Percentiles rank a stretch among this genome's conserved stretches.
These are phyloP conservation scores for Eupeodes latifasciatus DNA, from an alignment of 2,888 invertebrate genomes.

Conservation along the genomic window DNA sequence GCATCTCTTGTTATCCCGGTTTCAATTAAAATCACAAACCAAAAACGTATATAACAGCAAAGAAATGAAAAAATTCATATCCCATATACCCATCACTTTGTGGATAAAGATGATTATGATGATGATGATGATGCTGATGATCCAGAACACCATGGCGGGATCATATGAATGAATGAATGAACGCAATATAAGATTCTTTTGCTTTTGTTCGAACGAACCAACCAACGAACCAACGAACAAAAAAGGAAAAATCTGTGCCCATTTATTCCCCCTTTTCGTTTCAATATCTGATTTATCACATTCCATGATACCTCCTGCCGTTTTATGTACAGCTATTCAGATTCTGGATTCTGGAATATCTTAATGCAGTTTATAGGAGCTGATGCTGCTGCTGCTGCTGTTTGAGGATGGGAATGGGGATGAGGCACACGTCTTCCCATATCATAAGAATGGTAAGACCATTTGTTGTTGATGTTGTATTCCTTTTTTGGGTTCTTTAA, in stretches of 20 bases:
- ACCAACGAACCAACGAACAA: neutral
- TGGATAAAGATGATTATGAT: neutral
- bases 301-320: constrained; percentile 30
- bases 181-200: constrained; percentile 37
- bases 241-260: neutral
- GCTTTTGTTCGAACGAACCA: constrained; percentile 11
- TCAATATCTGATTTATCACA: constrained; percentile 61
- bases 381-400: neutral
- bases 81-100: neutral
- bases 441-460: neutral
- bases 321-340: constrained; percentile 5
- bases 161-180: constrained; percentile 65
- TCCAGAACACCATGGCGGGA: constrained; percentile 6
- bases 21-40: constrained; percentile 67
- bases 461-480: constrained; percentile 5
- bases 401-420: neutral
- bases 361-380: constrained; percentile 31
- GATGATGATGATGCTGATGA: constrained; percentile 32
- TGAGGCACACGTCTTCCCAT: constrained; percentile 17
- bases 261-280: constrained; percentile 10
- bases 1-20: constrained; percentile 60
- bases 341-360: neutral
- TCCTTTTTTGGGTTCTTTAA: constrained; percentile 7
- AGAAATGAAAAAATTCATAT: constrained; percentile 4
- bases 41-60: constrained; percentile 7